phyloP scores from a whole-genome alignment of 2,797 vertebrate genomes.

The Artibeus jamaicensis region DNA sequence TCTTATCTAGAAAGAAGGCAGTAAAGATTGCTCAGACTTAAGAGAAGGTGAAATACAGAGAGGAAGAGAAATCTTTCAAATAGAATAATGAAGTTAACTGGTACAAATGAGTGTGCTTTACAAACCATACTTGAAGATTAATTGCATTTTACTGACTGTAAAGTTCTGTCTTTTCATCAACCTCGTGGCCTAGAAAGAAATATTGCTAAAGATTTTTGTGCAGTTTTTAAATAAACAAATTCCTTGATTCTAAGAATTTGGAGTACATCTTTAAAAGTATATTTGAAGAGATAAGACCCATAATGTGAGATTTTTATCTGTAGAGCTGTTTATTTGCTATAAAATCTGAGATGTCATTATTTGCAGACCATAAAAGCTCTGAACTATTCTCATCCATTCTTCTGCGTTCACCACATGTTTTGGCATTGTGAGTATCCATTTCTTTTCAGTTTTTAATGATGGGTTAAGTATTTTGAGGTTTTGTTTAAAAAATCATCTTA shows the following conservation, averaged over 20 bases:
- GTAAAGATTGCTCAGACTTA: slow-evolving; percentile 62
- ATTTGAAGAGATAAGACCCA: not conserved
- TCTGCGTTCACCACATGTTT: not conserved
- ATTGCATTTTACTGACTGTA: not conserved
- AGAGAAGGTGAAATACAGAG: slow-evolving; percentile 47
- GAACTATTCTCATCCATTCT: not conserved
- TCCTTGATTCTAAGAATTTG: not conserved
- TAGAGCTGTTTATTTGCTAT: not conserved
- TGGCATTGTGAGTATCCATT: not conserved
- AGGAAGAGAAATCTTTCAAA: slow-evolving; percentile 60
- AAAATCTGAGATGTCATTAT: not conserved
- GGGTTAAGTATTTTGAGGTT: not conserved
- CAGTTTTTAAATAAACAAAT: not conserved
- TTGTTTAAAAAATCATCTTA: not conserved
- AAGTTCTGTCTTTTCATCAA: slow-evolving; percentile 1
- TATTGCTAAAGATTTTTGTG: not conserved
- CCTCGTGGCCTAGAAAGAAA: slow-evolving; percentile 22
- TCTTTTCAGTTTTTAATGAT: not conserved
- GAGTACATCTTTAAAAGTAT: not conserved
- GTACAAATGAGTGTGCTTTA: slow-evolving; percentile 66
- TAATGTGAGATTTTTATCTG: slow-evolving; percentile 12
- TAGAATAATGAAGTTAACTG: slow-evolving; percentile 68
- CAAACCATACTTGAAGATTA: slow-evolving; percentile 42
- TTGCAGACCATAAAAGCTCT: not conserved
- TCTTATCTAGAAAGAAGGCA: slow-evolving; percentile 77